phyloP scores from a whole-genome alignment of 1,140 invertebrate genomes.

The Psix sp. region DNA sequence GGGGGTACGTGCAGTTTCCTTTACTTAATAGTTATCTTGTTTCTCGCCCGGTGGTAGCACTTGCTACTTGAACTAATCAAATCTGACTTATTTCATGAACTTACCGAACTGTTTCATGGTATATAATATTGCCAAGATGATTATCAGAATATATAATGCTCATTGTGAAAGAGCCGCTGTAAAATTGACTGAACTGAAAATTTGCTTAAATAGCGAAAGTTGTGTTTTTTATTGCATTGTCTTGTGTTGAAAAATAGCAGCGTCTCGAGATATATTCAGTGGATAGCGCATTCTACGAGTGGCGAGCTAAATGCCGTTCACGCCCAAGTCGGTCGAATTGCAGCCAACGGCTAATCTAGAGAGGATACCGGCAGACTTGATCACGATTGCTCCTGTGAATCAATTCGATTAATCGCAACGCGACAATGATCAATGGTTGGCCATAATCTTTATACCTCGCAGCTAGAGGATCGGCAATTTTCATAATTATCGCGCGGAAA shows the following conservation, averaged over 20 bases:
- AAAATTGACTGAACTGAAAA: too few relatives aligned
- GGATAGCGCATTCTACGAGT: conserved; percentile 50
- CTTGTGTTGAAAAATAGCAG: conserved; percentile 37
- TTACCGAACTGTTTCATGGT: too few relatives aligned
- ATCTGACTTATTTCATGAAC: too few relatives aligned
- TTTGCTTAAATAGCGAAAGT: conserved; percentile 47
- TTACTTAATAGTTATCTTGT: too few relatives aligned
- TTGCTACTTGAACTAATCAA: too few relatives aligned
- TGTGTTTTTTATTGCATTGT: conserved; percentile 44
- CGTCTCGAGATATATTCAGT: conserved; percentile 48
- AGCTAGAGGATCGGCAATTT: neutral
- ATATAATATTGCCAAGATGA: too few relatives aligned
- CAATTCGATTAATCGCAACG: conserved; percentile 66
- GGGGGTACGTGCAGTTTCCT: too few relatives aligned
- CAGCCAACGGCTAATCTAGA: conserved; percentile 38
- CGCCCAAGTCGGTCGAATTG: conserved; percentile 53
- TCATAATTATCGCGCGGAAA: conserved; percentile 1
- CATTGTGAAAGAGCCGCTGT: too few relatives aligned
- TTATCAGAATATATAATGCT: too few relatives aligned
- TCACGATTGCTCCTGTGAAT: conserved; percentile 60
- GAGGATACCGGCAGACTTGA: conserved; percentile 50
- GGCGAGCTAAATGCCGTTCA: conserved; percentile 50
- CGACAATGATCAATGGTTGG: conserved; percentile 68
- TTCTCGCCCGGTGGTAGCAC: too few relatives aligned
- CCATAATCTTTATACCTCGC: conserved; percentile 49